Evolutionary conservation across 2,113 vertebrate species (phyloP), one percentile per base, ranked within the genome.

Genomic region (Echinops telfairi): DNA sequence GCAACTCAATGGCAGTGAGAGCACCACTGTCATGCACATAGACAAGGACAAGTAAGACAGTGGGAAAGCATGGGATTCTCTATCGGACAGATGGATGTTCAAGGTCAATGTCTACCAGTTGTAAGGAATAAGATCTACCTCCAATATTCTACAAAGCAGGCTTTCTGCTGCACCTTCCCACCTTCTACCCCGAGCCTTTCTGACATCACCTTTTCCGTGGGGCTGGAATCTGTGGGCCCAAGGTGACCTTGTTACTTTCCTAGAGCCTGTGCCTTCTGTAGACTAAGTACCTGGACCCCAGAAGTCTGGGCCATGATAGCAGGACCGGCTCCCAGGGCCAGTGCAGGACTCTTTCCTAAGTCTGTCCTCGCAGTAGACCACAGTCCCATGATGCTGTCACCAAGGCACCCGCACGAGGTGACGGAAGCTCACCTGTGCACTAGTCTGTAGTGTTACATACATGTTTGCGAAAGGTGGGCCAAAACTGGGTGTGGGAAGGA

Each of bases 61-160:
- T 33, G 43, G 60, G 70, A 23, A 83, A 40, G 64, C 17, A 29
- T 3, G 66, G n/a, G 16, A 1, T 79, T 79, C 47, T 38, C 16
- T 1, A 31, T 8, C 3, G 6, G 83, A 2, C 19, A 43, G 33
- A 14, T 6, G 31, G 0, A 38, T 23, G 75, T 27, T 88, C 4
- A 43, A n/a, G 23, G 47, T 58, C 60, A 31, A 71, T 58, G 20
- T 85, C 84, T 66, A 25, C 27, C 77, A 38, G 20, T 38, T 38
- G 5, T 40, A 66, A 62, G 38, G 77, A 22, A 53, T 58, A 66
- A 0, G 14, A 15, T 29, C 71, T 75, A 22, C 73, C 80, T 83
- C n/a, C 11, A 43, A 7, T 40, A 25, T 7, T 3, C 3, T 22
- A 57, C 16, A 1, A 6, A 16, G 25, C 23, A 36, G 75, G 25